Conservation (phyloP, 2,113 vertebrate genomes). For the Hemiscyllium ocellatum region DNA sequence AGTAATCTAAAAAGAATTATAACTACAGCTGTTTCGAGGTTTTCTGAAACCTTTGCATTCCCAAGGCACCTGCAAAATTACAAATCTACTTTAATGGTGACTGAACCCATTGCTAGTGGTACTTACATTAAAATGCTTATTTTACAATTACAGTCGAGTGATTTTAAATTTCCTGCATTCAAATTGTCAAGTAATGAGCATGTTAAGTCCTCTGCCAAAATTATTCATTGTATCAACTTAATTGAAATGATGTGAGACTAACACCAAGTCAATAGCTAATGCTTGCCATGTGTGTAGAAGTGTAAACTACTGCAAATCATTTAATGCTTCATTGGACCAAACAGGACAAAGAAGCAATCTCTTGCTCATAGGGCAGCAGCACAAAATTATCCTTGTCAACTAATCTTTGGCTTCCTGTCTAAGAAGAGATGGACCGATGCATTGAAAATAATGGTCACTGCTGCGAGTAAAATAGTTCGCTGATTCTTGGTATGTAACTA, state of each 20-base stretch:
- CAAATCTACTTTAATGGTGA: neutral
- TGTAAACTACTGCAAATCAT: slow-evolving; percentile 11
- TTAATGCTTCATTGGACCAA: slow-evolving; percentile 16
- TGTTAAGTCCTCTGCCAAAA: neutral
- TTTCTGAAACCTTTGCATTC: neutral
- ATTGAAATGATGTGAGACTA: neutral
- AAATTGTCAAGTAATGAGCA: neutral
- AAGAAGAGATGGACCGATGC: neutral
- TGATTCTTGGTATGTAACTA: neutral
- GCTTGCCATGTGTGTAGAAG: neutral
- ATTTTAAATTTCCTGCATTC: neutral
- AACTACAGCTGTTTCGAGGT: neutral
- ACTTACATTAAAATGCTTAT: neutral
- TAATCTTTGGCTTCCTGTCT: neutral
- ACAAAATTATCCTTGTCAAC: slow-evolving; percentile 6
- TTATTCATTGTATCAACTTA: slow-evolving; percentile 4
- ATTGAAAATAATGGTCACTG: no score
- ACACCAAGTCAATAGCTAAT: neutral
- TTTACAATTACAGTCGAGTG: neutral
- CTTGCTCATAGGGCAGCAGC: neutral
- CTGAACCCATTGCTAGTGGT: neutral
- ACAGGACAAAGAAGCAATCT: neutral
- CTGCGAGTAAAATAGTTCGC: neutral
- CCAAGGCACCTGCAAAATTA: neutral
- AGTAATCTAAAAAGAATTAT: neutral